phyloP scores from a whole-genome alignment of 64 coral and sea anemone genomes.

The Dendronephthya gigantea region DNA sequence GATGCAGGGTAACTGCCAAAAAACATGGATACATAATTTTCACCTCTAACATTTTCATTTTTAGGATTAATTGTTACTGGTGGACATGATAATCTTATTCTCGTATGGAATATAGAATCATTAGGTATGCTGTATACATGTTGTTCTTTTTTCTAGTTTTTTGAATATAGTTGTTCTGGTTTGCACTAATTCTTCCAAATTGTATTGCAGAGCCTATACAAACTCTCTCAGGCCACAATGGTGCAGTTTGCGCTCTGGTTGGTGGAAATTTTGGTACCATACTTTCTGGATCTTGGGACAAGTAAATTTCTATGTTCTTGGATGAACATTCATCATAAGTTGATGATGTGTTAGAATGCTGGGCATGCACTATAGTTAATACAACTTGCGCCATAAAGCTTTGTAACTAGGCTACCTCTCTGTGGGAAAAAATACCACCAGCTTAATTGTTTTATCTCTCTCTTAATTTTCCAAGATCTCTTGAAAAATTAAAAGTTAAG shows the following conservation, averaged over 20 bases:
- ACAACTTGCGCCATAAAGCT: too few species aligned
- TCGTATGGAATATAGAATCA: slow-evolving; percentile 84
- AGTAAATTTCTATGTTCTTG: neutral
- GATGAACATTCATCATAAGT: neutral
- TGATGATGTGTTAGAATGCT: too few species aligned
- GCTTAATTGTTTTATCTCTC: too few species aligned
- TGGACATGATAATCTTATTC: slow-evolving; percentile 88
- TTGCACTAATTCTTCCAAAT: neutral
- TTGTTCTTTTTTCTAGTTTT: neutral
- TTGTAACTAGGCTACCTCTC: too few species aligned
- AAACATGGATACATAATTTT: too few species aligned
- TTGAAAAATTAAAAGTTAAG: too few species aligned
- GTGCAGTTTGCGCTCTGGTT: neutral
- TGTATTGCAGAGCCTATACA: neutral
- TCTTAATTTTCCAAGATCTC: too few species aligned
- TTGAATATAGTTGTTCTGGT: neutral
- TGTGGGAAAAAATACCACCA: too few species aligned
- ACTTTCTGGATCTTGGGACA: slow-evolving; percentile 7
- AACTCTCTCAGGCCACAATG: neutral
- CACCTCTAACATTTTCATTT: too few species aligned
- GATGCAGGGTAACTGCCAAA: too few species aligned
- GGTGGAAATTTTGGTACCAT: neutral
- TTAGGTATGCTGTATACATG: slow-evolving; percentile 35
- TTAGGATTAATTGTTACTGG: slow-evolving; percentile 80
- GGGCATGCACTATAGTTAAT: too few species aligned